phyloP scores from a whole-genome alignment of 2,888 invertebrate genomes.

The Philhelius pedissequus region DNA sequence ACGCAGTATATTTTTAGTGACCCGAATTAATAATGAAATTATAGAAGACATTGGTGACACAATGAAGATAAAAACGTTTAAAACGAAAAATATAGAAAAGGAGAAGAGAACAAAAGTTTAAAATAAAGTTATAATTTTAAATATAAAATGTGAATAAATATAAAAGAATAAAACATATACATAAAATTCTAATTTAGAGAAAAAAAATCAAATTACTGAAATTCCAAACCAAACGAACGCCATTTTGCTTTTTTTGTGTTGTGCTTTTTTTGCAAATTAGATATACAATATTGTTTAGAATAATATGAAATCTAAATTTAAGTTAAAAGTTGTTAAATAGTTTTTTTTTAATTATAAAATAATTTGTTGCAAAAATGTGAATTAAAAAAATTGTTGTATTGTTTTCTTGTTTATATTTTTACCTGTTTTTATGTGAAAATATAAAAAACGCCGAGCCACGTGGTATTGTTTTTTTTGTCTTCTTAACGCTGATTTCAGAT shows the following conservation, averaged over 20 bases:
- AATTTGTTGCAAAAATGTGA: slow-evolving; percentile 29
- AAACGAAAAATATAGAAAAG: slow-evolving; percentile 17
- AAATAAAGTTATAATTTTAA: slow-evolving; percentile 11
- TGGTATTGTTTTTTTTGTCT: slow-evolving; percentile 94
- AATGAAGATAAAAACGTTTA: slow-evolving; percentile 25
- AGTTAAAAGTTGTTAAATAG: neutral
- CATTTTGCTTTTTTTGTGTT: neutral
- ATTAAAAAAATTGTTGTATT: slow-evolving; percentile 77
- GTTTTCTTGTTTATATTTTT: slow-evolving; percentile 79
- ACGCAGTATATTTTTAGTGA: slow-evolving; percentile 17
- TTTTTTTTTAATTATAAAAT: slow-evolving; percentile 1
- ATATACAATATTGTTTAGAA: neutral
- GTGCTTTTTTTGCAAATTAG: neutral
- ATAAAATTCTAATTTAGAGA: neutral
- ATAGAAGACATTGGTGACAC: slow-evolving; percentile 43
- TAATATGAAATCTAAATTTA: neutral
- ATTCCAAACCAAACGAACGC: slow-evolving; percentile 62
- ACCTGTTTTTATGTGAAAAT: slow-evolving; percentile 96
- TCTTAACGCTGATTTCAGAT: slow-evolving; percentile 91
- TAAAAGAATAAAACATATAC: slow-evolving; percentile 11
- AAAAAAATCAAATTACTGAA: slow-evolving; percentile 16
- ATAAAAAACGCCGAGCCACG: slow-evolving; percentile 95
- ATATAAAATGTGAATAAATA: neutral
- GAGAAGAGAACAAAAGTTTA: slow-evolving; percentile 23
- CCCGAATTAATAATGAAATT: slow-evolving; percentile 22